Evolutionary conservation across 1,140 invertebrate species (phyloP).

Genomic region (Procambarus virginalis): DNA sequence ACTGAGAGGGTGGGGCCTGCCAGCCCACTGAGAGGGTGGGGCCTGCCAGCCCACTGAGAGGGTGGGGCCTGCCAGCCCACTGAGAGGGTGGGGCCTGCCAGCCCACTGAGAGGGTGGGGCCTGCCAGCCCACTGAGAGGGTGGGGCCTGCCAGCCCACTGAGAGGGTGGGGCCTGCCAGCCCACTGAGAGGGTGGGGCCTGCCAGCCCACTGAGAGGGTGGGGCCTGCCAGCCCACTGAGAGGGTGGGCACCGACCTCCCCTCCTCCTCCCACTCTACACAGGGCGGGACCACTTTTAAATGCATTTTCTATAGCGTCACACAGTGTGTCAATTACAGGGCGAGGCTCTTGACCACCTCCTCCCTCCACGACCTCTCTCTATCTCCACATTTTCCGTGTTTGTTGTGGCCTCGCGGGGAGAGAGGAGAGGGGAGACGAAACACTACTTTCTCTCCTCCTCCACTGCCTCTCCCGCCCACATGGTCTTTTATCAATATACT

Average conservation of each 20-base stretch:
- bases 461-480: not conserved
- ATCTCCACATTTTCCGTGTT: not conserved
- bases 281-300: not conserved
- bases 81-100: not conserved
- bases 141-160: too few relatives aligned
- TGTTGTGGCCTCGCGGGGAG: not conserved
- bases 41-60: not conserved
- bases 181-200: too few relatives aligned
- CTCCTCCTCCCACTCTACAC: not conserved
- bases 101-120: too few relatives aligned
- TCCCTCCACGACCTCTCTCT: not conserved
- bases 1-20: too few relatives aligned
- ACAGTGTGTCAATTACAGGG: not conserved
- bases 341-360: too few relatives aligned
- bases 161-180: too few relatives aligned
- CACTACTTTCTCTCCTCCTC: not conserved
- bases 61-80: not conserved
- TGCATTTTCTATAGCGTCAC: not conserved
- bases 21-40: not conserved
- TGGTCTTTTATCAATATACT: not conserved
- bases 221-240: too few relatives aligned
- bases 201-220: too few relatives aligned
- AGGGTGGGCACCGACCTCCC: not conserved
- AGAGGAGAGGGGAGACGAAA: too few relatives aligned
- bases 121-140: too few relatives aligned